These are phyloP conservation scores for Bombus haemorrhoidalis DNA, from an alignment of 1,140 invertebrate genomes.

Conservation along the genomic window DNA sequence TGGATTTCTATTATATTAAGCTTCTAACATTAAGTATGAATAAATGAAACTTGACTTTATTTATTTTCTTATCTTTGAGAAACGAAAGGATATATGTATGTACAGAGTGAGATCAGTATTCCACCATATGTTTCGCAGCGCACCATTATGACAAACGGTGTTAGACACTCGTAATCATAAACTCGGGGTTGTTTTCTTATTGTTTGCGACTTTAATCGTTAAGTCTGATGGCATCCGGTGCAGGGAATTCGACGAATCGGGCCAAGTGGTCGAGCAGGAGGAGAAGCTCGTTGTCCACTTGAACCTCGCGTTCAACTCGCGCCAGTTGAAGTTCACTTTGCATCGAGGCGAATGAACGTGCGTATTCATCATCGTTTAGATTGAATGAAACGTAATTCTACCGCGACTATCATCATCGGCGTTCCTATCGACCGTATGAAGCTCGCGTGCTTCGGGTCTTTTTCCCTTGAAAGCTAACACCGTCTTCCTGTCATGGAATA, in stretches of 20 bases:
- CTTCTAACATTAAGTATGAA: too few species aligned
- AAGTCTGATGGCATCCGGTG: slow-evolving; percentile 62
- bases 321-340: slow-evolving; percentile 45
- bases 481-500: not conserved
- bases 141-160: not conserved
- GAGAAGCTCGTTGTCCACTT: slow-evolving; percentile 54
- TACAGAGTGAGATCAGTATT: not conserved
- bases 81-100: too few species aligned
- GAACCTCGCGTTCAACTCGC: slow-evolving; percentile 26
- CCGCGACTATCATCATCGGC: slow-evolving; percentile 15
- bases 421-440: slow-evolving; percentile 27
- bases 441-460: not conserved
- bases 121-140: not conserved
- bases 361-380: slow-evolving; percentile 57
- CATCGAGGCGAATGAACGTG: slow-evolving; percentile 43
- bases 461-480: slow-evolving; percentile 8
- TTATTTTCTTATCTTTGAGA: too few species aligned
- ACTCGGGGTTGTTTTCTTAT: slow-evolving; percentile 57
- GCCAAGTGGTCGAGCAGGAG: slow-evolving; percentile 23
- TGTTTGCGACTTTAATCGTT: slow-evolving; percentile 60
- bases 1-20: not conserved
- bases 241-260: slow-evolving; percentile 50
- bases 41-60: too few species aligned
- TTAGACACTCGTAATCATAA: slow-evolving; percentile 37
- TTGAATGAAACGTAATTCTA: slow-evolving; percentile 50